These are phyloP conservation scores for Zosterops pallidus DNA, from an alignment of 2,113 vertebrate species.

Conservation along the genomic window DNA sequence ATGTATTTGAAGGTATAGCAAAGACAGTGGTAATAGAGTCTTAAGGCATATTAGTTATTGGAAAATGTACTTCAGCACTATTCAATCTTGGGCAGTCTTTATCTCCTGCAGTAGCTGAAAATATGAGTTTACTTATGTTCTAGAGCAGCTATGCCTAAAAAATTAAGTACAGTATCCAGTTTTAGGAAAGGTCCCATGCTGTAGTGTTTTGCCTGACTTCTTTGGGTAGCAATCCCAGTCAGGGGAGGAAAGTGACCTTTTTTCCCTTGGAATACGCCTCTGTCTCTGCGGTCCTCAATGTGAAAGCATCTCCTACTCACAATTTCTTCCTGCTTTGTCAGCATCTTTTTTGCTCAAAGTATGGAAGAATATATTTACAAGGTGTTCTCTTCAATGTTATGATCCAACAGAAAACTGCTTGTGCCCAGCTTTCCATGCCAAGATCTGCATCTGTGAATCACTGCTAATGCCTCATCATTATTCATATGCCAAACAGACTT, in stretches of 20 bases:
- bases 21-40: neutral
- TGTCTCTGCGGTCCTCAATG: fast-evolving
- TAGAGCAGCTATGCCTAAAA: neutral
- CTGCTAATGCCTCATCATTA: neutral
- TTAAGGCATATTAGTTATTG: neutral
- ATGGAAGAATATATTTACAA: neutral
- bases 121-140: neutral
- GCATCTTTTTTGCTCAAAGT: neutral
- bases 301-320: neutral
- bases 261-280: neutral
- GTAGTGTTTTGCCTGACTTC: neutral
- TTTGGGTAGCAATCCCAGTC: neutral
- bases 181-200: neutral
- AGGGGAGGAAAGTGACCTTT: neutral
- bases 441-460: neutral
- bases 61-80: neutral
- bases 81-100: neutral
- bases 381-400: neutral
- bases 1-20: neutral
- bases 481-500: neutral
- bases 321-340: neutral
- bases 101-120: neutral
- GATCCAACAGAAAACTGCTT: neutral
- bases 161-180: neutral
- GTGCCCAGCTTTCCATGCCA: neutral